A percentile compares a stretch with the other conserved stretches of the same genome.
Conservation (phyloP, 2,888 invertebrate genomes). For the Lottia gigantea region DNA sequence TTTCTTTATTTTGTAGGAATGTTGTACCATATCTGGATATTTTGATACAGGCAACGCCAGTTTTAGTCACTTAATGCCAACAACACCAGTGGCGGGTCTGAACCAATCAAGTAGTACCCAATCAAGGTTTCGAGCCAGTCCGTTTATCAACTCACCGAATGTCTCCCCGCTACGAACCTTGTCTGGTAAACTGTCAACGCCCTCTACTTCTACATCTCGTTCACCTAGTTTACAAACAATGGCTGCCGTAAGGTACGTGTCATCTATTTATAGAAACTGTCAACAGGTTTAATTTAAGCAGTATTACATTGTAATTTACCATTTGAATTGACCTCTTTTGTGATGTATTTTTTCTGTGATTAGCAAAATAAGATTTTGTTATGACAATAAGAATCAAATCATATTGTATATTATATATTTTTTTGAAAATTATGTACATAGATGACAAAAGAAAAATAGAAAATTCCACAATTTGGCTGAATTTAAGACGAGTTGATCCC, state of each 20-base stretch:
- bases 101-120: conserved; percentile 48
- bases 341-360: too few relatives aligned
- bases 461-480: too few relatives aligned
- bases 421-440: too few relatives aligned
- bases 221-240: conserved; percentile 40
- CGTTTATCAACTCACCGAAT: conserved; percentile 60
- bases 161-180: conserved; percentile 59
- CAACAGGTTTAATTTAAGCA: not conserved
- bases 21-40: conserved; percentile 39
- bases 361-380: too few relatives aligned
- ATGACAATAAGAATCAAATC: too few relatives aligned
- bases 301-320: too few relatives aligned
- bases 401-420: too few relatives aligned
- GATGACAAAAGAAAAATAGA: too few relatives aligned
- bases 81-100: conserved; percentile 38
- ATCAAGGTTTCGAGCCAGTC: conserved; percentile 49
- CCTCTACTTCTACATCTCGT: conserved; percentile 41
- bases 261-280: not conserved
- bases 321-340: too few relatives aligned
- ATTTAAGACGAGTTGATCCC: too few relatives aligned
- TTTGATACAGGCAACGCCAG: conserved; percentile 43
- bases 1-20: conserved; percentile 37
- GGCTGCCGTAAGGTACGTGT: conserved; percentile 47
- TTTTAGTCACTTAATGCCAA: conserved; percentile 42
- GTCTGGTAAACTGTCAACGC: conserved; percentile 62